phyloP scores from a whole-genome alignment of 2,113 vertebrate genomes.

The Lophotis ruficrista region DNA sequence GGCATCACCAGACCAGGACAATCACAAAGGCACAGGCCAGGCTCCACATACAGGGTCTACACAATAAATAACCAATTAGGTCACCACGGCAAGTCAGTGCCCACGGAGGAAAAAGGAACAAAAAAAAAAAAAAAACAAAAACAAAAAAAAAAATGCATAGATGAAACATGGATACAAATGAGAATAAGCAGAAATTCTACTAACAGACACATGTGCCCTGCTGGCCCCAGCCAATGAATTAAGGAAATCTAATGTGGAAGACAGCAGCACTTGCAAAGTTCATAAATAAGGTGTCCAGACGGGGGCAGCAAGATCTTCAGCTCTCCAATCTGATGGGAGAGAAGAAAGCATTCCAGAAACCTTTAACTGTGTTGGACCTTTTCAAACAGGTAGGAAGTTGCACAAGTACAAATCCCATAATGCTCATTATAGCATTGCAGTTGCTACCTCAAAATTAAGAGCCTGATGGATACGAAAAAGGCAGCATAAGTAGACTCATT shows the following conservation, averaged over 20 bases:
- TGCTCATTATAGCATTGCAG: background rate
- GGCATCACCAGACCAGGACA: constrained; percentile 98
- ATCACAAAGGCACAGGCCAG: constrained; percentile 92
- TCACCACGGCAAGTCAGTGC: background rate
- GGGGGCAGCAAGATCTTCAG: background rate
- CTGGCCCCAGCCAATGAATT: background rate
- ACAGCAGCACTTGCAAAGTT: background rate
- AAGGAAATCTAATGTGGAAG: background rate
- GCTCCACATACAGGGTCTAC: constrained; percentile 94
- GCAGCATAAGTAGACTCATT: background rate
- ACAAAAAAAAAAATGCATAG: background rate
- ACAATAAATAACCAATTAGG: background rate
- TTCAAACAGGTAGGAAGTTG: background rate
- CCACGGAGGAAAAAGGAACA: background rate
- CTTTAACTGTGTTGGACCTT: background rate
- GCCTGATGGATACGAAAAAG: background rate
- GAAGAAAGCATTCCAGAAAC: background rate
- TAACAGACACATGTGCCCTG: background rate
- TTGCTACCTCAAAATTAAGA: background rate
- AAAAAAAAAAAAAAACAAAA: background rate
- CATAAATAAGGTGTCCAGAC: background rate
- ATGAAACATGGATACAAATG: background rate
- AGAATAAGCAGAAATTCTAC: background rate
- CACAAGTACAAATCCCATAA: background rate
- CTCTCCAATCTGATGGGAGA: background rate